Conservation (phyloP, 2,797 vertebrate species). For the Gallinago stenura region DNA sequence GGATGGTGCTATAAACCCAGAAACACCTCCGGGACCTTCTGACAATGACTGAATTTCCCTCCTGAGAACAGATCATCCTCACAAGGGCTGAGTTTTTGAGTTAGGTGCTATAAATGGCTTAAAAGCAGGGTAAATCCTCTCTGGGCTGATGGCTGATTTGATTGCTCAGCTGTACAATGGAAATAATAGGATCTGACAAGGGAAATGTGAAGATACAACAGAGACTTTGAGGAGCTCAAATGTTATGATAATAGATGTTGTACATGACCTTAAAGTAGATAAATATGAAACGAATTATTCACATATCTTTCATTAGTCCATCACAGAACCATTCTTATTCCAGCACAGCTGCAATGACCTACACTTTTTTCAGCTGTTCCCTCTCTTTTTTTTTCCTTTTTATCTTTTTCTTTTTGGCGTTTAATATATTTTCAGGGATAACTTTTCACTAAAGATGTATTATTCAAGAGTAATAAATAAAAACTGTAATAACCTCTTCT, state of each 20-base stretch:
- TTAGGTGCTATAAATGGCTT: background rate
- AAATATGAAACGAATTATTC: slow-evolving; percentile 56
- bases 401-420: background rate
- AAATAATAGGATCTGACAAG: slow-evolving; percentile 58
- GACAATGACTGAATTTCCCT: background rate
- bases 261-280: slow-evolving; percentile 53
- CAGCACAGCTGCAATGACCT: slow-evolving; percentile 50
- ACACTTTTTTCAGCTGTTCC: slow-evolving; percentile 10
- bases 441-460: background rate
- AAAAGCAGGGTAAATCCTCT: slow-evolving; percentile 25
- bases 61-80: background rate
- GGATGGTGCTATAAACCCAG: background rate
- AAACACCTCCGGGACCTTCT: background rate
- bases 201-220: slow-evolving; percentile 59
- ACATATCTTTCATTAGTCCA: slow-evolving; percentile 48
- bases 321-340: slow-evolving; percentile 15
- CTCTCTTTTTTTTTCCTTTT: background rate
- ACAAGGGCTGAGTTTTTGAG: background rate
- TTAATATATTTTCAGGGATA: background rate
- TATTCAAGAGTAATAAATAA: slow-evolving; percentile 20
- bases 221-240: slow-evolving; percentile 34
- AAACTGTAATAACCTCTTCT: background rate
- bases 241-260: slow-evolving; percentile 55
- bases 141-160: slow-evolving; percentile 6
- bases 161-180: slow-evolving; percentile 8